phyloP scores from a whole-genome alignment of 2,797 vertebrate genomes.

The Podarcis siculus region DNA sequence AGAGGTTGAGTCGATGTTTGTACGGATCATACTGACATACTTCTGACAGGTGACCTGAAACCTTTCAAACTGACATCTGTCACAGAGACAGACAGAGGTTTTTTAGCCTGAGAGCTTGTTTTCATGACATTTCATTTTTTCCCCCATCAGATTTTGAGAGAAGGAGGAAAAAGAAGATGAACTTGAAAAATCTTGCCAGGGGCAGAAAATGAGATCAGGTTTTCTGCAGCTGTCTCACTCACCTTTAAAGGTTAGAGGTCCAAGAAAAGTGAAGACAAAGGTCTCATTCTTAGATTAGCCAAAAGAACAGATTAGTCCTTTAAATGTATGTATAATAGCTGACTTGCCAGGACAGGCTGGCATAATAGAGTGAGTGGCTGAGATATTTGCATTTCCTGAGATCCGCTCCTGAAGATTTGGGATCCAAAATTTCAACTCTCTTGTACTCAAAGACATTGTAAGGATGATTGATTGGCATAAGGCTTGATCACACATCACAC shows the following conservation, averaged over 20 bases:
- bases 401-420: conserved; percentile 41
- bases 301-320: conserved; percentile 78
- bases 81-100: conserved; percentile 85
- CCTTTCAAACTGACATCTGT: conserved; percentile 89
- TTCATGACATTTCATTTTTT: conserved; percentile 89
- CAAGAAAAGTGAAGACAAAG: conserved; percentile 78
- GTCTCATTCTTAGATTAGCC: conserved; percentile 82
- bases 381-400: conserved; percentile 66
- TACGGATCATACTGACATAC: conserved; percentile 81
- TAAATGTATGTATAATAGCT: conserved; percentile 70
- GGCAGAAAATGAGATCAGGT: conserved; percentile 86
- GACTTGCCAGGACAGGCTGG: conserved; percentile 66
- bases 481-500: no score
- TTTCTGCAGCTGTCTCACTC: conserved; percentile 82
- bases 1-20: conserved; percentile 79
- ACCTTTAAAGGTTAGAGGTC: conserved; percentile 85
- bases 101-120: conserved; percentile 84
- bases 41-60: conserved; percentile 87
- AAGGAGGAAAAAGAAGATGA: conserved; percentile 75
- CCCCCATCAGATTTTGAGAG: conserved; percentile 87
- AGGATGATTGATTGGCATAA: neutral
- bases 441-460: neutral
- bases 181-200: conserved; percentile 83
- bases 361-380: conserved; percentile 57
- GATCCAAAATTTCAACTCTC: neutral